Base-by-base conservation (phyloP, 2,113 vertebrate species). In the Mugil cephalus region DNA sequence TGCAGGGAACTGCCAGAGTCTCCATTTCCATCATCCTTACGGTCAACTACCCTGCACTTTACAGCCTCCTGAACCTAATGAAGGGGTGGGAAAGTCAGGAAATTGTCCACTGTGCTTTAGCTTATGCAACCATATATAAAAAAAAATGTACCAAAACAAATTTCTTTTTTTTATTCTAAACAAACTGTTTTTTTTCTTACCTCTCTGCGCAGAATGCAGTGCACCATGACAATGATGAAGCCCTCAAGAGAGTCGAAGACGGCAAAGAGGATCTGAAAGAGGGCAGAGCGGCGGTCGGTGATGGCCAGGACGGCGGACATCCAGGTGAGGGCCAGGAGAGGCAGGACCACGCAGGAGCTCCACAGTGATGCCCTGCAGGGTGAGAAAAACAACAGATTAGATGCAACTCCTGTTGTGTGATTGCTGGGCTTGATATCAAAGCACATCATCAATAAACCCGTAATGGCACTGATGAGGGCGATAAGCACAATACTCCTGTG, bases 201-300 rank as follows among this genome's bases (percentile, higher is more conserved):
- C 97, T 99, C 98, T 89, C 97, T 74, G 36, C 98, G 94, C 24
- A 99, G 93, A 86, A 99, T 96, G 93, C 98, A 99, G 85, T 99
- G 98, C 56, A 99, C 98, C 97, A 99, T 99, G 30, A 99, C 97
- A 0, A 99, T 99, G 92, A 99, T 95, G 70, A 99, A 99, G 18
- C 98, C 98, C 83, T 99, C 97, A 74, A 99, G 90, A 0, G 98
- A 99, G 90, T 99, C 98, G 0, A 99, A 99, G 80, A 99, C 97
- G 0, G 98, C 98, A 0, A 99, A 99, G 19, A 99, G 96, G 81
- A 99, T 99, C 93, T 99, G 98, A 93, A 99, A 99, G 61, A 99
- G 97, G 8, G 98, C 96, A 0, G 98, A 99, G 66, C 98, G 96
- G 10, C 97, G 95, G 91, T 99, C 98, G 1, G 98, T 99, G 93